Evolutionary conservation across 37 sponge, comb jelly and placozoan genomes (phyloP).

Genomic region (Geodia barretti): DNA sequence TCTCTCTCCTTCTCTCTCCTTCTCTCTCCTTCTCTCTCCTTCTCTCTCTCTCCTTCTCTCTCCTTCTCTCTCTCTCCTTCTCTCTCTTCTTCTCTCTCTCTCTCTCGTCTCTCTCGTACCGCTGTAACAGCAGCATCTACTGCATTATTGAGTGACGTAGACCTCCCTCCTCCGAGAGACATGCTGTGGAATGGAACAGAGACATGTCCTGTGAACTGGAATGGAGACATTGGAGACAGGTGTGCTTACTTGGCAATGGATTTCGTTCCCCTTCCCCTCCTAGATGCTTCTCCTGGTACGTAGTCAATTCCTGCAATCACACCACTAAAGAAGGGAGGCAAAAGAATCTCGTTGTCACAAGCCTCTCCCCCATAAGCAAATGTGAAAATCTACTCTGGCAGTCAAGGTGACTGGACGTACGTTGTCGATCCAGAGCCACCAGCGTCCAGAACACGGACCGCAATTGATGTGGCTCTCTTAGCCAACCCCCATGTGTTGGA

Average conservation of each 20-base stretch:
- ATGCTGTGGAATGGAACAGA: slow-evolving; percentile 47
- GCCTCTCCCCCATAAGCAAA: not conserved
- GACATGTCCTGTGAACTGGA: not conserved
- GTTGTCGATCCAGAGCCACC: slow-evolving; percentile 50
- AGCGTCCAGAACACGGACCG: slow-evolving; percentile 61
- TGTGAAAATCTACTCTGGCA: not conserved
- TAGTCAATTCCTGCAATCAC: slow-evolving; percentile 62
- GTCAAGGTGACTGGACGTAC: too few species aligned
- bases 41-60: slow-evolving; percentile 16
- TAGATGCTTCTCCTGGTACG: slow-evolving; percentile 23
- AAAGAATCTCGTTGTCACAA: not conserved
- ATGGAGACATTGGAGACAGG: too few species aligned
- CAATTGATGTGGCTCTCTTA: slow-evolving; percentile 66
- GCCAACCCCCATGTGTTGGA: slow-evolving; percentile 69
- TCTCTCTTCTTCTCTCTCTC: slow-evolving; percentile 13
- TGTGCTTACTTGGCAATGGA: slow-evolving; percentile 52
- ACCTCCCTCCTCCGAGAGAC: slow-evolving; percentile 79
- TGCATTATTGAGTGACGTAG: slow-evolving; percentile 55
- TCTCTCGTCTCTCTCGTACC: not conserved
- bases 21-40: not conserved
- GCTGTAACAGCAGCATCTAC: slow-evolving; percentile 53
- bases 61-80: slow-evolving; percentile 8
- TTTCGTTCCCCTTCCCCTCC: too few species aligned
- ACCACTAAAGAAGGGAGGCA: slow-evolving; percentile 14
- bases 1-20: not conserved